Evolutionary conservation across 2,888 invertebrate species (phyloP).

Genomic region (Cephus runcator): DNA sequence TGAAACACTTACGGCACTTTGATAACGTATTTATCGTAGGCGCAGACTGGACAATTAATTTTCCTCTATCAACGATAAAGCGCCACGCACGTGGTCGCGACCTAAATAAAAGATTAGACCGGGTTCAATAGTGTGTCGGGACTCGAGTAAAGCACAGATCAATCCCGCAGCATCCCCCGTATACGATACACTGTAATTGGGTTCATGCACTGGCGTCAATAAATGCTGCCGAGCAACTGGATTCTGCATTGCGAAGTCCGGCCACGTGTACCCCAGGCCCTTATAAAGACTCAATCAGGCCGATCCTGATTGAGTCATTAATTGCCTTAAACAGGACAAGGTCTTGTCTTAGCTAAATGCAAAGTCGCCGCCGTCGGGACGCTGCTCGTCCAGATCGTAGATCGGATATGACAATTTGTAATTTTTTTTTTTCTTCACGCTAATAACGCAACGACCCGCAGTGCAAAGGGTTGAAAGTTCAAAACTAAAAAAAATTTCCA

Average conservation of each 20-base stretch:
- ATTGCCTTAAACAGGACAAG: conserved; percentile 59
- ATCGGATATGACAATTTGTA: too few species aligned
- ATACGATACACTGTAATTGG: conserved; percentile 37
- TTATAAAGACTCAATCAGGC: conserved; percentile 57
- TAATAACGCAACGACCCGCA: too few species aligned
- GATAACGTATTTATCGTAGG: background rate
- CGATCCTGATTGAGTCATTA: conserved; percentile 60
- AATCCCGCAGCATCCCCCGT: background rate
- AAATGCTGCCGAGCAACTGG: conserved; percentile 48
- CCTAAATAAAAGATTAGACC: background rate
- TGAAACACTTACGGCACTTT: background rate
- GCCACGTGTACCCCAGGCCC: conserved; percentile 51
- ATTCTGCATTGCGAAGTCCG: conserved; percentile 54
- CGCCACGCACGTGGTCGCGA: background rate
- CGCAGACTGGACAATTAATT: background rate
- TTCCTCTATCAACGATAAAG: background rate
- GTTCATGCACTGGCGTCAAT: conserved; percentile 48
- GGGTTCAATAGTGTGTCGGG: background rate
- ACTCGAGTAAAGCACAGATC: background rate
- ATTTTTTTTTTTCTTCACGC: too few species aligned
- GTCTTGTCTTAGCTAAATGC: conserved; percentile 46
- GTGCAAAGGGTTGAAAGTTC: background rate
- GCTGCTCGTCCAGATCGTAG: background rate
- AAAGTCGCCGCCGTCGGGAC: conserved; percentile 31
- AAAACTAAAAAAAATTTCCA: too few species aligned